Evolutionary conservation across 2,113 vertebrate species (phyloP), one percentile per base, ranked within the genome.

Genomic region (Mus pahari): DNA sequence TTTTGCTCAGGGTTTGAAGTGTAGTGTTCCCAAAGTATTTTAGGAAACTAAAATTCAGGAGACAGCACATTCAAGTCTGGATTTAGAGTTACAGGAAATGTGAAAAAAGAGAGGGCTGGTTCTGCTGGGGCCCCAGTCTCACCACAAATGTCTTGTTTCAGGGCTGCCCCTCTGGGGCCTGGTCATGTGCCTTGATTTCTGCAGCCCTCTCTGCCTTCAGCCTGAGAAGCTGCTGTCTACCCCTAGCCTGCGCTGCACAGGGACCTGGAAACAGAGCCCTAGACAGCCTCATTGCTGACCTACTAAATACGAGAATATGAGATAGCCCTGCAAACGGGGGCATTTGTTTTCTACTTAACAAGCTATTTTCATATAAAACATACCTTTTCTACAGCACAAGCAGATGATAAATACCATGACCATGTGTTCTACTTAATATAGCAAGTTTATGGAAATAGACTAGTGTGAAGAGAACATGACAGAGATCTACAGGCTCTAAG

Each of bases 1-100:
- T 75, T 82, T 58, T n/a, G n/a, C n/a, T n/a, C n/a, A n/a, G n/a
- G 73, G 36, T 79, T 62, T 75, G 73, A 82, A 94, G 92, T 17
- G 53, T 36, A 68, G 83, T 16, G 4, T 16, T 86, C 55, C 77
- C 19, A 90, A 91, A 86, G 22, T 64, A 93, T 26, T 42, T 90
- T 64, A 82, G 90, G 39, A 64, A 86, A 81, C 39, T 84, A 22
- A 50, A 90, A 53, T 22, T 94, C 66, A 78, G 79, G 77, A 90
- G 73, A 89, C 22, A 55, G 81, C 33, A 48, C 50, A n/a, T 42
- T 36, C 22, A 60, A 66, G 78, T 73, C 39, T 74, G 20, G 39
- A 94, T 94, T 64, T 87, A 45, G 62, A 83, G 62, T 60, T 39
- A 84, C 82, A 62, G 83, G 81, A 86, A 86, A 96, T 92, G 75